Evolutionary conservation across 2,888 invertebrate species (phyloP).

Genomic region (Perithous albicinctus): DNA sequence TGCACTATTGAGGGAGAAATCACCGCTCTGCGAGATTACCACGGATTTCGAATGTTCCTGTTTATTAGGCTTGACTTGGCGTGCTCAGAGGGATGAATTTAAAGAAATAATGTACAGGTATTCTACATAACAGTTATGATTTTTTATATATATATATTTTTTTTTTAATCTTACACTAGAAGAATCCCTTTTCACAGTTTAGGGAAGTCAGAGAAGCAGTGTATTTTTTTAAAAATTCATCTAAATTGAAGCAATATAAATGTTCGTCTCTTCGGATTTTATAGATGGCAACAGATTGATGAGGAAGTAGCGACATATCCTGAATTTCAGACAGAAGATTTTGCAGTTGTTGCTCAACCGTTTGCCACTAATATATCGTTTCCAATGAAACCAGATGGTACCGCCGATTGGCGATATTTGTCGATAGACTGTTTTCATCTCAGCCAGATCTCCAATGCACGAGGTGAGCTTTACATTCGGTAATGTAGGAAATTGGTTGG

Average conservation of each 20-base stretch:
- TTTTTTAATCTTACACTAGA: too few relatives aligned
- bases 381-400: constrained; percentile 83
- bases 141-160: background rate
- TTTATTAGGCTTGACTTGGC: constrained; percentile 84
- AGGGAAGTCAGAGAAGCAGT: too few relatives aligned
- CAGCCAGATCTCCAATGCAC: constrained; percentile 87
- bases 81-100: constrained; percentile 79
- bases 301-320: constrained; percentile 84
- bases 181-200: too few relatives aligned
- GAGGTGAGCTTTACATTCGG: constrained; percentile 82
- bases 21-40: constrained; percentile 82
- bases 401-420: constrained; percentile 85
- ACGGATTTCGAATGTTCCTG: constrained; percentile 87
- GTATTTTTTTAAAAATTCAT: constrained; percentile 11
- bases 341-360: constrained; percentile 87
- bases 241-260: background rate
- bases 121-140: background rate
- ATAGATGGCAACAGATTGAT: constrained; percentile 86
- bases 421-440: constrained; percentile 89
- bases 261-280: background rate
- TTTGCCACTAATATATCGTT: constrained; percentile 84
- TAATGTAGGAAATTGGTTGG: too few relatives aligned
- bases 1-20: constrained; percentile 81
- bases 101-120: constrained; percentile 85
- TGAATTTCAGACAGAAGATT: constrained; percentile 86